phyloP scores from a whole-genome alignment of 2,797 vertebrate species.

The Bufotes viridis region DNA sequence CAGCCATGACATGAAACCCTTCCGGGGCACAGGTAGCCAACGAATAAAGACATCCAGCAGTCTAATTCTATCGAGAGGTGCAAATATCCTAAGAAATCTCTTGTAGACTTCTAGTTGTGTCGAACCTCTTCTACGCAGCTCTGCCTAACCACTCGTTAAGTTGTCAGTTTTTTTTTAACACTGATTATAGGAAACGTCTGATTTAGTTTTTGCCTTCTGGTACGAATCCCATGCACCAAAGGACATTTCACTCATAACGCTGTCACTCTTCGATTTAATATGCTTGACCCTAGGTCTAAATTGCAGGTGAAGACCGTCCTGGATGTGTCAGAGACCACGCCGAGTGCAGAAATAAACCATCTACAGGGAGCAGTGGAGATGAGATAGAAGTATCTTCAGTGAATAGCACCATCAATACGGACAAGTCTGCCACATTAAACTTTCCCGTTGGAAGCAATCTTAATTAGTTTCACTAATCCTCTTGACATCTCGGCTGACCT shows the following conservation, averaged over 20 bases:
- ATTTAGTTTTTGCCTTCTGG: neutral
- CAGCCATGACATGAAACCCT: too few relatives aligned
- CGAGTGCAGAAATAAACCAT: neutral
- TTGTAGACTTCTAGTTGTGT: neutral
- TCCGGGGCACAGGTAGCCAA: too few relatives aligned
- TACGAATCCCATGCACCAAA: constrained; percentile 3
- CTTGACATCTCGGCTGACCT: constrained; percentile 46
- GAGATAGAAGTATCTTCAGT: constrained; percentile 34
- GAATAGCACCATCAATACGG: constrained; percentile 22
- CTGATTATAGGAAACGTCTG: neutral
- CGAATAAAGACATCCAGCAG: neutral
- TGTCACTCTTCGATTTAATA: constrained; percentile 9
- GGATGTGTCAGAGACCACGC: constrained; percentile 10
- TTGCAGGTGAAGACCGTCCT: neutral
- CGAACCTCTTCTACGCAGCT: neutral
- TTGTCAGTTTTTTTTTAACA: neutral
- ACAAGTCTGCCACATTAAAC: constrained; percentile 36
- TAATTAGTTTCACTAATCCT: constrained; percentile 59
- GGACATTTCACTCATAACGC: constrained; percentile 1
- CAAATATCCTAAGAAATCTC: neutral
- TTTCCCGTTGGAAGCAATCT: constrained; percentile 37
- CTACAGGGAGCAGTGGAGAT: constrained; percentile 7
- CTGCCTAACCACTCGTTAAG: neutral
- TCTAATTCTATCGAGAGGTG: too few relatives aligned
- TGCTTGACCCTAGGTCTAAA: constrained; percentile 2